Evolutionary conservation across 2,113 vertebrate species (phyloP).

Genomic region (Chionis minor): DNA sequence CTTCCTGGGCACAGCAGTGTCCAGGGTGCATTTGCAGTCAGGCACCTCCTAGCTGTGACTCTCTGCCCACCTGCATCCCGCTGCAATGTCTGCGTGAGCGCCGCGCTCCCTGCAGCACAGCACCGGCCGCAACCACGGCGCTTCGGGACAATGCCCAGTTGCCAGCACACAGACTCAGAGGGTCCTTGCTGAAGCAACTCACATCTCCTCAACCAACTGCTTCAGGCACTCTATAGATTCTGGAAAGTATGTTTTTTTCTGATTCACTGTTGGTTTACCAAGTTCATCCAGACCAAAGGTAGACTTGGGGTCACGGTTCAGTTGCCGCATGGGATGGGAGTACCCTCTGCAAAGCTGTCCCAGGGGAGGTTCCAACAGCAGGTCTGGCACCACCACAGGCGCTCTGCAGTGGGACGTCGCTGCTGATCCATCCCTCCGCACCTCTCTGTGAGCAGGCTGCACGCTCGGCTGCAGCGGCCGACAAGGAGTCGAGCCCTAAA

Average conservation of each 20-base stretch:
- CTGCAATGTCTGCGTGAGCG: accelerated
- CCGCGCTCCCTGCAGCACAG: accelerated
- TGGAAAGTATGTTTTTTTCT: not conserved
- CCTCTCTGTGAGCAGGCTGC: not conserved
- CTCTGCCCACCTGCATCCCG: not conserved
- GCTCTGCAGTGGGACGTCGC: accelerated
- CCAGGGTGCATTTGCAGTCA: not conserved
- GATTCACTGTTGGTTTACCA: not conserved
- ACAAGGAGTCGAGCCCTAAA: not conserved
- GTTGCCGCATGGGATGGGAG: not conserved
- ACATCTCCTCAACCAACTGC: not conserved
- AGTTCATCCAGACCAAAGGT: not conserved
- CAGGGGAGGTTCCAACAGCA: not conserved
- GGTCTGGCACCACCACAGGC: not conserved
- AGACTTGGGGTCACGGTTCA: accelerated
- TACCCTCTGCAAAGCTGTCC: not conserved
- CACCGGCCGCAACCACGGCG: not conserved
- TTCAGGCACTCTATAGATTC: not conserved
- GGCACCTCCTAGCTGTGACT: not conserved
- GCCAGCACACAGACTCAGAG: accelerated
- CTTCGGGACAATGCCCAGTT: not conserved
- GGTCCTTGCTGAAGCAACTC: not conserved
- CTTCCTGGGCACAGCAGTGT: not conserved
- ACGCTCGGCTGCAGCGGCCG: accelerated
- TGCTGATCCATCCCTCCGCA: accelerated